Conservation (phyloP, 2,113 vertebrate genomes). For the Grammomys surdaster region DNA sequence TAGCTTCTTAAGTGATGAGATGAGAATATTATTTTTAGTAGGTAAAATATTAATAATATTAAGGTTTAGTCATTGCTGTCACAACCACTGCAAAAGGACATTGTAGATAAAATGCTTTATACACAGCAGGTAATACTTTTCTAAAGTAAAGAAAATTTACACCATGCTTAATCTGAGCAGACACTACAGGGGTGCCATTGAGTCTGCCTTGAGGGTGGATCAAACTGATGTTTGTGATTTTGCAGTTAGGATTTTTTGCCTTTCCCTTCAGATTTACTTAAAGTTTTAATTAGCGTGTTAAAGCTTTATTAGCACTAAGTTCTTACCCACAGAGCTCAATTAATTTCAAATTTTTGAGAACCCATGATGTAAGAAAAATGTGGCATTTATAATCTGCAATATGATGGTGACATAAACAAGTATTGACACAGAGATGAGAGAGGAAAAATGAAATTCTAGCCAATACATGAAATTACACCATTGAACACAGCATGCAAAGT, state of each 20-base stretch:
- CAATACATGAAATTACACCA: not conserved
- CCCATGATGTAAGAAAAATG: not conserved
- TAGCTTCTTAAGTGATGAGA: not conserved
- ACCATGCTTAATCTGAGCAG: not conserved
- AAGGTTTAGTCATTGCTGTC: not conserved
- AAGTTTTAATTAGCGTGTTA: constrained; percentile 50
- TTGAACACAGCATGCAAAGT: not conserved
- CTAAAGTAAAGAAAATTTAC: not conserved
- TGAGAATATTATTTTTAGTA: constrained; percentile 12
- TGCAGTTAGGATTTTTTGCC: not conserved
- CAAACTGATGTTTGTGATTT: not conserved
- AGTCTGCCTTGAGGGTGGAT: not conserved
- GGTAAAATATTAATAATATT: not conserved
- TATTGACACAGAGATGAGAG: not conserved
- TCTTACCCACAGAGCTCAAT: not conserved
- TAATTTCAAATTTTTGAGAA: not conserved
- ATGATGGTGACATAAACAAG: not conserved
- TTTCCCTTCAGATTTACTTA: constrained; percentile 27
- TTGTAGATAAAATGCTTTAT: not conserved
- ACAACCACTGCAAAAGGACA: not conserved
- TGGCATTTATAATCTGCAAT: not conserved
- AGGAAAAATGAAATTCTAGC: not conserved
- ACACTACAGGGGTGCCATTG: not conserved
- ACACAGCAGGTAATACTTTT: not conserved
- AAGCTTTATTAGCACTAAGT: not conserved